Evolutionary conservation across 2,888 invertebrate species (phyloP).

Genomic region (Sminthurinus aureus): DNA sequence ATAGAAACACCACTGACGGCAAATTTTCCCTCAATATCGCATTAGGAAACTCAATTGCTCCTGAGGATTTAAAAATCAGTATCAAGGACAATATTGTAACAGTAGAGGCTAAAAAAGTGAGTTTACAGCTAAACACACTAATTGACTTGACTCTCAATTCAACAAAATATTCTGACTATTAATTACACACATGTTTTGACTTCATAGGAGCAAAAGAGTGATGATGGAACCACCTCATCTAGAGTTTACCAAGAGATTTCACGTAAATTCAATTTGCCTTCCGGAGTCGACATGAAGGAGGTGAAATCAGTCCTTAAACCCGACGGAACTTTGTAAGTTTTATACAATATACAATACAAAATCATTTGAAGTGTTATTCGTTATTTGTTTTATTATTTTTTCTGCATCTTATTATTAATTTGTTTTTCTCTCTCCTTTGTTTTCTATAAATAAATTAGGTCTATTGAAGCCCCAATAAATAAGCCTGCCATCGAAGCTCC

Average conservation of each 20-base stretch:
- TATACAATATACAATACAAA: too few relatives aligned
- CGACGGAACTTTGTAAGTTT: slow-evolving; percentile 59
- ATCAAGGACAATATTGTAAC: slow-evolving; percentile 33
- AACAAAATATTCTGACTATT: too few relatives aligned
- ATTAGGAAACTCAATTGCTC: slow-evolving; percentile 8
- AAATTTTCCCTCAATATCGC: slow-evolving; percentile 14
- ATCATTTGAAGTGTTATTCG: too few relatives aligned
- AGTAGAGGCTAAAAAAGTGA: slow-evolving; percentile 34
- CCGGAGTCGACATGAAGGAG: slow-evolving; percentile 54
- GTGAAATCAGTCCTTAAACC: slow-evolving; percentile 57
- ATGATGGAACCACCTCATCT: slow-evolving; percentile 25
- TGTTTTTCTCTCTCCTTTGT: too few relatives aligned
- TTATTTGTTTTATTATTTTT: too few relatives aligned
- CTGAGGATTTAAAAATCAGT: slow-evolving; percentile 27
- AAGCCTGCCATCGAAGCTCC: background rate
- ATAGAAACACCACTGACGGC: background rate
- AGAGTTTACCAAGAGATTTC: slow-evolving; percentile 58
- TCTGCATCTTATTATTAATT: too few relatives aligned
- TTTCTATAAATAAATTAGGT: too few relatives aligned
- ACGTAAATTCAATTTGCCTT: slow-evolving; percentile 58
- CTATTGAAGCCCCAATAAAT: slow-evolving; percentile 52
- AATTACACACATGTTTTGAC: too few relatives aligned
- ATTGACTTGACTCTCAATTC: too few relatives aligned
- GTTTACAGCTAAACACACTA: too few relatives aligned
- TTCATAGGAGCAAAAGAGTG: slow-evolving; percentile 29